A percentile compares a stretch with the other conserved stretches of the same genome.
phyloP scores from a whole-genome alignment of 2,797 vertebrate species.

The Poecile montanus region DNA sequence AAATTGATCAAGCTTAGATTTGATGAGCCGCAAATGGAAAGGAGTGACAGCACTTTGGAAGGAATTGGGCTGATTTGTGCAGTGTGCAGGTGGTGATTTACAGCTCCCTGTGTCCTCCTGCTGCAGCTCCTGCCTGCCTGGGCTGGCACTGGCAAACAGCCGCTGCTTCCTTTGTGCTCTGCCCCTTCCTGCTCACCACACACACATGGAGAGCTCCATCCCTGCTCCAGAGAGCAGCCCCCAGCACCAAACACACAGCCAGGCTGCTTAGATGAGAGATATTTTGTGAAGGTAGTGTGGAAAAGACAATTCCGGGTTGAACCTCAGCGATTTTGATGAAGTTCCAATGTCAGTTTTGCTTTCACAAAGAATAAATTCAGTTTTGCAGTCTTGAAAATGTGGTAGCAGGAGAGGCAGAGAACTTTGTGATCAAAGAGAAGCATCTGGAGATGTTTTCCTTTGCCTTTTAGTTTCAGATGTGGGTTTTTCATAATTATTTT shows the following conservation, averaged over 20 bases:
- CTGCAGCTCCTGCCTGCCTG: neutral
- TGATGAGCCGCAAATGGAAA: neutral
- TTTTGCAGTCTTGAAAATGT: neutral
- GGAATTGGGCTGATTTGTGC: neutral
- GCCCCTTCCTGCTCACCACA: neutral
- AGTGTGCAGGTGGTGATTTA: neutral
- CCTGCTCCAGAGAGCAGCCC: neutral
- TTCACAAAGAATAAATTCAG: neutral
- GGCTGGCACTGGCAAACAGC: neutral
- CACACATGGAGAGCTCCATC: neutral
- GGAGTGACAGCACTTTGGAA: neutral
- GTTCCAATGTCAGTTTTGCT: neutral
- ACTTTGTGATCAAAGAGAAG: neutral
- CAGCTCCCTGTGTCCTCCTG: neutral
- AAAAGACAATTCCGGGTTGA: neutral
- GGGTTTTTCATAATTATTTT: conserved; percentile 90
- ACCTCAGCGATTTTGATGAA: neutral
- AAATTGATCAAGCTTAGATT: neutral
- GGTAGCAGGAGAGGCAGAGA: neutral
- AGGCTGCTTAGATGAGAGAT: neutral
- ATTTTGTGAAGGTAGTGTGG: neutral
- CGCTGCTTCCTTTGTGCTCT: neutral
- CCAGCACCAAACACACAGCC: neutral
- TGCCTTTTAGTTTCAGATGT: conserved; percentile 81
- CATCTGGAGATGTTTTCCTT: conserved; percentile 69